These are phyloP conservation scores for Smutsia gigantea DNA, from an alignment of 2,797 vertebrate genomes.

Conservation along the genomic window DNA sequence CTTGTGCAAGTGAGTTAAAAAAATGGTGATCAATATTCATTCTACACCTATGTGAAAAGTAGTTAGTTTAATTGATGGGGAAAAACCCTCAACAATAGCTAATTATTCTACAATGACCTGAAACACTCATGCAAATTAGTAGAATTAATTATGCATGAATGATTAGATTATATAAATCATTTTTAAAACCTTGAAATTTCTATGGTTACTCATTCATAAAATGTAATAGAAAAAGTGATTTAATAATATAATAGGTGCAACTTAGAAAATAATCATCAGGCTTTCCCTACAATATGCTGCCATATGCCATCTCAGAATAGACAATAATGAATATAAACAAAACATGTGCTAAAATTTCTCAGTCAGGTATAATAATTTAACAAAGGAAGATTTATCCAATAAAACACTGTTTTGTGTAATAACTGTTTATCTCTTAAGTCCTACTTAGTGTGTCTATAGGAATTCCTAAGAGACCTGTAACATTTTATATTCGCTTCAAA, in stretches of 20 bases:
- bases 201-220: conserved; percentile 61
- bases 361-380: neutral
- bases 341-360: neutral
- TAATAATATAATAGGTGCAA: neutral
- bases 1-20: conserved; percentile 87
- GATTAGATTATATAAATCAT: conserved; percentile 83
- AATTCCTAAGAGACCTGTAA: neutral
- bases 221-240: neutral
- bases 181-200: conserved; percentile 76
- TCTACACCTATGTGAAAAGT: conserved; percentile 86
- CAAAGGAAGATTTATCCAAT: neutral
- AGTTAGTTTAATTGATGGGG: conserved; percentile 88
- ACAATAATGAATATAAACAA: neutral
- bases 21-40: conserved; percentile 88
- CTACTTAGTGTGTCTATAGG: neutral
- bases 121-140: conserved; percentile 81
- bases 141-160: conserved; percentile 85
- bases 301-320: neutral
- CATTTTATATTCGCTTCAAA: neutral
- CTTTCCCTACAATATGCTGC: neutral
- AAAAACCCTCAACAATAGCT: conserved; percentile 77
- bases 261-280: neutral
- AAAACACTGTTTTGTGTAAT: neutral
- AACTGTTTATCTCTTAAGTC: neutral
- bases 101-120: conserved; percentile 86